Conservation (phyloP, 2,113 vertebrate species). For the Plotosus lineatus region DNA sequence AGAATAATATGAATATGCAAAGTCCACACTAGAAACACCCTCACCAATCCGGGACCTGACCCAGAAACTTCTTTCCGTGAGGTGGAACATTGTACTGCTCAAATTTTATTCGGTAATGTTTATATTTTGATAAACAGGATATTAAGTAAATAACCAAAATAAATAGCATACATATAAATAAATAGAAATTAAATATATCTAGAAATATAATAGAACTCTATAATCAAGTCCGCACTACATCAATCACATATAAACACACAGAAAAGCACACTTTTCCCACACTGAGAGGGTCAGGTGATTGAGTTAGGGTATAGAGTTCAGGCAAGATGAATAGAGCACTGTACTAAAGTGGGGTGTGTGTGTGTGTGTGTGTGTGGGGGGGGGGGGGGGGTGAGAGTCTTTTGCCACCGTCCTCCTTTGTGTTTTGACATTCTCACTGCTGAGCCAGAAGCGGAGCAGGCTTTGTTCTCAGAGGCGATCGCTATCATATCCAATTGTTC, state of each 20-base stretch:
- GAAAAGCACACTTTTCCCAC: conserved; percentile 1
- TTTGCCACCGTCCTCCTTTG: conserved; percentile 29
- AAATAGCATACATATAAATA: no score
- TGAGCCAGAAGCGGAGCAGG: conserved; percentile 17
- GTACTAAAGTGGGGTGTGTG: conserved; percentile 6
- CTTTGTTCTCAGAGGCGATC: conserved; percentile 47
- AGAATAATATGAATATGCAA: no score
- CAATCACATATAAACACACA: neutral
- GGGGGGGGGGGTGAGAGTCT: conserved; percentile 7
- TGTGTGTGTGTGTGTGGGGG: conserved; percentile 2
- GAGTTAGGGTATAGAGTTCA: conserved; percentile 15
- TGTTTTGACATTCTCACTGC: conserved; percentile 48
- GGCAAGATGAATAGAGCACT: conserved; percentile 20
- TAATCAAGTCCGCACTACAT: neutral
- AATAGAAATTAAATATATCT: no score
- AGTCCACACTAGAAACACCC: no score
- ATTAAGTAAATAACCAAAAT: no score
- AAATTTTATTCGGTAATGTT: no score
- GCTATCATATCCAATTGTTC: conserved; percentile 46
- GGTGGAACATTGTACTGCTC: no score
- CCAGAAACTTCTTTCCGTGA: no score
- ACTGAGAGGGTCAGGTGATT: neutral
- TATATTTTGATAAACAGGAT: no score
- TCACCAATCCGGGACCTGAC: no score
- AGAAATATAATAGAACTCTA: no score